A percentile compares a stretch with the other conserved stretches of the same genome.
Evolutionary conservation across 2,888 invertebrate genomes (phyloP).

Genomic region (Andrena praecox): DNA sequence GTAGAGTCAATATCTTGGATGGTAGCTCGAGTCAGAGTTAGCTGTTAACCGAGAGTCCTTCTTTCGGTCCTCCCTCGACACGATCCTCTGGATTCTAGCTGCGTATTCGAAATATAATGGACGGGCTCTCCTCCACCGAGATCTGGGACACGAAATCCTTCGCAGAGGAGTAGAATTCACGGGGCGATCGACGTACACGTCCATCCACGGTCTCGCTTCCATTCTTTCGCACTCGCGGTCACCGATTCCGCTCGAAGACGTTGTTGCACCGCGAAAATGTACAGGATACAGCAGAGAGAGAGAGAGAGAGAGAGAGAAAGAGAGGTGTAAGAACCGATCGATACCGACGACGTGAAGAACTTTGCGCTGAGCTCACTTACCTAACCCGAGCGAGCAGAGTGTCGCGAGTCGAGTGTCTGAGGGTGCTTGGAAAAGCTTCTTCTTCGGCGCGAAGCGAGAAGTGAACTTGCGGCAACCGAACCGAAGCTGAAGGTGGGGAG

Average conservation of each 20-base stretch:
- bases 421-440: conserved; percentile 65
- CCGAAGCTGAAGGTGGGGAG: conserved; percentile 80
- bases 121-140: neutral
- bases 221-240: conserved; percentile 39
- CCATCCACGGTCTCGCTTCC: conserved; percentile 25
- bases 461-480: conserved; percentile 45
- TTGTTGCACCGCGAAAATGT: neutral
- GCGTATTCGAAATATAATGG: neutral
- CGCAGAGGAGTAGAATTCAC: conserved; percentile 1
- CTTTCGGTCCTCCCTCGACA: conserved; percentile 1
- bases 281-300: neutral
- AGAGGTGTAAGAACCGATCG: conserved; percentile 2
- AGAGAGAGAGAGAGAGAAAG: too few relatives aligned
- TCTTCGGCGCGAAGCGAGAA: conserved; percentile 50
- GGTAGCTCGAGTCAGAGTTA: neutral
- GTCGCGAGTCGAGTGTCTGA: conserved; percentile 84
- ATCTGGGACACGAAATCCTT: neutral
- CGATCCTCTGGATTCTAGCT: neutral
- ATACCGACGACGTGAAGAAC: conserved; percentile 17
- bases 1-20: conserved; percentile 12
- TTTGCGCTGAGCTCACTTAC: conserved; percentile 78
- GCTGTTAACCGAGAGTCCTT: conserved; percentile 12
- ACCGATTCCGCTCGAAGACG: conserved; percentile 7
- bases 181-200: conserved; percentile 24
- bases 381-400: conserved; percentile 84